Evolutionary conservation across 2,888 invertebrate genomes (phyloP).

Genomic region (Helicoverpa assulta): DNA sequence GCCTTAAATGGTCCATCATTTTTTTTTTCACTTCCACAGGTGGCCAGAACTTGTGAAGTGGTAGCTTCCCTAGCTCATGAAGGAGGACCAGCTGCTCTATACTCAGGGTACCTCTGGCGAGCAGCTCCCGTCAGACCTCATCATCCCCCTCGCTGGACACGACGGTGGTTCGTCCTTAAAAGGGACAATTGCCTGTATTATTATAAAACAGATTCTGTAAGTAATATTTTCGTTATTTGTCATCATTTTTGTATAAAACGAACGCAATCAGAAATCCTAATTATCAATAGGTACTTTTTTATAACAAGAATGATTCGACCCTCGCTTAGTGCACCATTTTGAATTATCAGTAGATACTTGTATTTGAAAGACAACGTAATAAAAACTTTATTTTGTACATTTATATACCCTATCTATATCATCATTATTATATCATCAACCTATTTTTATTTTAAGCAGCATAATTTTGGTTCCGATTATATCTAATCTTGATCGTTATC

Average conservation of each 20-base stretch:
- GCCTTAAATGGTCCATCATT: too few species aligned
- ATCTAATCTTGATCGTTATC: neutral
- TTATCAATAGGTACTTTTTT: too few species aligned
- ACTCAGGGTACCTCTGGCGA: constrained; percentile 94
- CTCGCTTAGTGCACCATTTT: too few species aligned
- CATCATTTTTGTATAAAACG: neutral
- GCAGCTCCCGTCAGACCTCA: constrained; percentile 88
- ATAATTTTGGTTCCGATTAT: too few species aligned
- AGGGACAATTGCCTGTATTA: constrained; percentile 98
- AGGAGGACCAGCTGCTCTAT: constrained; percentile 91
- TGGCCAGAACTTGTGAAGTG: constrained; percentile 96
- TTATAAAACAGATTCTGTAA: constrained; percentile 96
- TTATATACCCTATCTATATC: too few species aligned
- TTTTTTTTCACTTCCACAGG: constrained; percentile 82
- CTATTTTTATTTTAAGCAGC: too few species aligned
- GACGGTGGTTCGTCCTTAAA: constrained; percentile 97
- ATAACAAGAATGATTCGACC: too few species aligned
- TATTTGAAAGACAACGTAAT: too few species aligned
- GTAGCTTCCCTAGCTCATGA: constrained; percentile 92
- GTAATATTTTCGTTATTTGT: neutral
- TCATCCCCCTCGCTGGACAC: constrained; percentile 93
- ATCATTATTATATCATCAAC: too few species aligned
- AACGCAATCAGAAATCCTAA: too few species aligned
- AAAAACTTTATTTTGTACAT: too few species aligned
- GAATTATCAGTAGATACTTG: too few species aligned